Evolutionary conservation across 2,797 vertebrate genomes (phyloP), one percentile per base, ranked within the genome.

Genomic region (Ibycter americanus): DNA sequence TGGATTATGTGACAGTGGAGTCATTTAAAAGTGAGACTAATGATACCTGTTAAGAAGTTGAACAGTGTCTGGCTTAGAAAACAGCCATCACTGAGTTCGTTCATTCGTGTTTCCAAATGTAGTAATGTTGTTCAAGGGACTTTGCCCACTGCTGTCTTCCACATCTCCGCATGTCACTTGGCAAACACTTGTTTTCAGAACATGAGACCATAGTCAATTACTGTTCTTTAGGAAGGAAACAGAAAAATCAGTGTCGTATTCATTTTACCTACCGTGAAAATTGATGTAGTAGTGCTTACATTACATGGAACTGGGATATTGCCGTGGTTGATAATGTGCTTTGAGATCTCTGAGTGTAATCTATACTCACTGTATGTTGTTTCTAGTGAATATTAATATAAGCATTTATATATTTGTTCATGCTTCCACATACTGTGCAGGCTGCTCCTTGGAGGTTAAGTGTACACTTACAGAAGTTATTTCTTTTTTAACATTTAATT

Each of bases 1-100:
- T 80, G 26, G 52, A 17, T 74, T 89, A 32, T 36, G 18, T 56
- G 81, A 38, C 55, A 89, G 11, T n/a, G 49, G 56, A 65, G 63
- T 63, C 0, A 15, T 85, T 80, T 87, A 74, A 56, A 93, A 56
- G 4, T 49, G 88, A 76, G 40, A n/a, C 38, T 73, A 44, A 40
- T 72, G 34, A 61, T 77, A 68, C 7, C 7, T 54, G 15, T 44
- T 83, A 40, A 65, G 19, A 74, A 47, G n/a, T 5, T 83, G 52
- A 55, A 32, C 52, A 23, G 2, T 4, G 2, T 3, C 3, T 54
- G 22, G 7, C 46, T 61, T 65, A 56, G 40, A 54, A 74, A 71
- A 46, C 9, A 89, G 21, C 36, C 0, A 0, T 49, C 70, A 47
- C 2, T 11, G 27, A 26, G 8, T 11, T 82, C 2, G 5, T 52